A percentile compares a stretch with the other conserved stretches of the same genome.
Evolutionary conservation across 1,140 invertebrate species (phyloP).

Genomic region (Melanaphis sacchari): DNA sequence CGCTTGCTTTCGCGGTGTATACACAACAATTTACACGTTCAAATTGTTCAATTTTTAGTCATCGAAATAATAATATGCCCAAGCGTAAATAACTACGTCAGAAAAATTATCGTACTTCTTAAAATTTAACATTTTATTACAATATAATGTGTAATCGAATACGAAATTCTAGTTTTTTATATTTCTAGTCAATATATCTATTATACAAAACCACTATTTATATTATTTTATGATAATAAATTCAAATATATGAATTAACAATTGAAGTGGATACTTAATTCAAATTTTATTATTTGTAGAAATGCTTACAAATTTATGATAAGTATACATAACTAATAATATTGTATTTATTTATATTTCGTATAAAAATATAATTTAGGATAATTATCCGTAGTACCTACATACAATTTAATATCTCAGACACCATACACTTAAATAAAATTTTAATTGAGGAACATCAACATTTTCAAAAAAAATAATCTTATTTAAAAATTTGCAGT

Average conservation of each 20-base stretch:
- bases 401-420: neutral
- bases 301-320: too few species aligned
- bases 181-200: neutral
- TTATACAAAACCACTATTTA: too few species aligned
- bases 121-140: too few species aligned
- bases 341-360: neutral
- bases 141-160: too few species aligned
- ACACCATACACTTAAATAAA: neutral
- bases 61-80: neutral
- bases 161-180: too few species aligned
- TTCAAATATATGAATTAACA: too few species aligned
- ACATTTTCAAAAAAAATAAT: neutral
- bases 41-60: neutral
- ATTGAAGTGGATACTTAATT: too few species aligned
- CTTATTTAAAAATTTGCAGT: neutral
- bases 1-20: neutral
- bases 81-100: neutral
- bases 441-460: neutral
- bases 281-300: too few species aligned
- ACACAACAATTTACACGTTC: neutral
- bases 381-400: neutral
- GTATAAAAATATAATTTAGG: neutral
- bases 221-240: too few species aligned
- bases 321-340: neutral
- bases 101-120: too few species aligned